Percentiles rank a stretch among this genome's conserved stretches.
Conservation (phyloP, 2,888 invertebrate species). For the Micropterix aruncella region DNA sequence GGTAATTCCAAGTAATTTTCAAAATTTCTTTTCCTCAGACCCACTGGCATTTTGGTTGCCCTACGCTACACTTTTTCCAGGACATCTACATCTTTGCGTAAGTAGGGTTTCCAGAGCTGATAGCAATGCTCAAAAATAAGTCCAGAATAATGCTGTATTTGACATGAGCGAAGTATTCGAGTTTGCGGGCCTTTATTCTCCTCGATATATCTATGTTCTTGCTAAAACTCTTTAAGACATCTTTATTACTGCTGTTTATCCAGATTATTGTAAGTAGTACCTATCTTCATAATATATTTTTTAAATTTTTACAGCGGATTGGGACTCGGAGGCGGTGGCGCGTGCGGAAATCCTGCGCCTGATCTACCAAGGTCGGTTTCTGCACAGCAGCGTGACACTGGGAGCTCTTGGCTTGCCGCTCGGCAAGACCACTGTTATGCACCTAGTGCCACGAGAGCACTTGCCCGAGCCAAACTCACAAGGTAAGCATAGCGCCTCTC, state of each 20-base stretch:
- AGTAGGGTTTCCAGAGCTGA: too few relatives aligned
- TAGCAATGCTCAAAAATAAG: too few relatives aligned
- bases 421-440: slow-evolving; percentile 99
- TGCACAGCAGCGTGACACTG: slow-evolving; percentile 97
- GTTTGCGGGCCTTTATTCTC: background rate
- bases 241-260: background rate
- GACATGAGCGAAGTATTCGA: too few relatives aligned
- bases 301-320: slow-evolving; percentile 55
- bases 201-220: too few relatives aligned
- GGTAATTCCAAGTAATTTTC: too few relatives aligned
- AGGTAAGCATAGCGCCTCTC: slow-evolving; percentile 38
- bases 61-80: too few relatives aligned
- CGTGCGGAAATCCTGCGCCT: slow-evolving; percentile 96
- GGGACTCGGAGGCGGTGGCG: slow-evolving; percentile 90
- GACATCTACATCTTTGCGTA: too few relatives aligned
- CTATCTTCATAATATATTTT: slow-evolving; percentile 1
- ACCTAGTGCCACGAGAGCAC: slow-evolving; percentile 97
- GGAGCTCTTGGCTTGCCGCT: slow-evolving; percentile 93
- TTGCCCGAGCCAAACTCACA: slow-evolving; percentile 98
- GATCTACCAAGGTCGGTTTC: slow-evolving; percentile 98
- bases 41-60: too few relatives aligned
- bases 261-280: background rate
- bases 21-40: too few relatives aligned
- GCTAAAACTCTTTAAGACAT: too few relatives aligned
- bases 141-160: too few relatives aligned